These are phyloP conservation scores for Drosophila kohkoa DNA, from an alignment of 1,140 invertebrate species.

Conservation along the genomic window DNA sequence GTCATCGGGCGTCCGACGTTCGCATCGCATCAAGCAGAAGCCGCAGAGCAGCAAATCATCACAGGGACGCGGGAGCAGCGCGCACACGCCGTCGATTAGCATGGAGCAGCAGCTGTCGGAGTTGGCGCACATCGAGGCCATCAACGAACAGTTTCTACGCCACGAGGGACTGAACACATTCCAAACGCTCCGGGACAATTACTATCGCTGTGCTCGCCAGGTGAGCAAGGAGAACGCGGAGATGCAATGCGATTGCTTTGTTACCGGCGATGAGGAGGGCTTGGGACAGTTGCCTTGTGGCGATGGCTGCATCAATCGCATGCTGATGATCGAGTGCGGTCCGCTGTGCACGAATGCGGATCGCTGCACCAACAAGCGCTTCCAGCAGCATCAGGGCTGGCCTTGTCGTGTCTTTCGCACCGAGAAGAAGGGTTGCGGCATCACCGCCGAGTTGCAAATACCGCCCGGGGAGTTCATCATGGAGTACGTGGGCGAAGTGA, in stretches of 20 bases:
- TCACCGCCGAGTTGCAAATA: constrained; percentile 91
- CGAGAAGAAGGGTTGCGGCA: constrained; percentile 96
- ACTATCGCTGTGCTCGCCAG: constrained; percentile 92
- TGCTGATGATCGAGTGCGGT: constrained; percentile 99
- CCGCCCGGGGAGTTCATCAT: constrained; percentile 96
- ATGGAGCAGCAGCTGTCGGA: constrained; percentile 74
- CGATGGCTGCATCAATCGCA: constrained; percentile 97
- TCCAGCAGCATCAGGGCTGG: constrained; percentile 95
- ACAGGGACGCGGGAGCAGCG: constrained; percentile 46
- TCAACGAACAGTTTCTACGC: constrained; percentile 79
- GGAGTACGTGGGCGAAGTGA: constrained; percentile 99
- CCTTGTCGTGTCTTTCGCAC: constrained; percentile 95
- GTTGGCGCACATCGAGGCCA: constrained; percentile 69
- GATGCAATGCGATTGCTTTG: constrained; percentile 97
- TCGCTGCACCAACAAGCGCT: constrained; percentile 96
- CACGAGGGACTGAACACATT: constrained; percentile 91
- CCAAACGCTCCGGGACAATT: constrained; percentile 93
- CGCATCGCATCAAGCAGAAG: constrained; percentile 80
- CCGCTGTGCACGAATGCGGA: constrained; percentile 94
- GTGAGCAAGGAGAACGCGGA: constrained; percentile 94
- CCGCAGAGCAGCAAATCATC: constrained; percentile 64
- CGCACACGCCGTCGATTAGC: constrained; percentile 47
- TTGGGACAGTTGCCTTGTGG: constrained; percentile 95
- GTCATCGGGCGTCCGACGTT: constrained; percentile 62
- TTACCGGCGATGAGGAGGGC: constrained; percentile 88